Evolutionary conservation across 2,888 invertebrate genomes (phyloP).

Genomic region (Chloroclysta siterata): DNA sequence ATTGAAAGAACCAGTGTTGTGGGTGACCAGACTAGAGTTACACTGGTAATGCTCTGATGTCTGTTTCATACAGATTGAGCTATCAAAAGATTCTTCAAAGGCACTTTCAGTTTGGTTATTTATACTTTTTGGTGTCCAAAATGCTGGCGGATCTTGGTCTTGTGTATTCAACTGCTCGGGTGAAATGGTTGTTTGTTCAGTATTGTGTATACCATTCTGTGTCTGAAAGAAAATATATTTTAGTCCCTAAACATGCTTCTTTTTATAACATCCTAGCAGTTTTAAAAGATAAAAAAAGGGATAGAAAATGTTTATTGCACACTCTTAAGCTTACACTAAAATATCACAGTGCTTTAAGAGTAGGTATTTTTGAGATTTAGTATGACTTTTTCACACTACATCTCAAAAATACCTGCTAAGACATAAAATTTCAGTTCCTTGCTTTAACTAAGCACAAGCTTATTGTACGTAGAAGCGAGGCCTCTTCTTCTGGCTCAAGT

Average conservation of each 20-base stretch:
- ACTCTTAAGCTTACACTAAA: too few relatives aligned
- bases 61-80: background rate
- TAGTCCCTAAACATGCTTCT: background rate
- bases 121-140: background rate
- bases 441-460: too few relatives aligned
- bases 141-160: background rate
- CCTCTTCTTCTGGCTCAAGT: too few relatives aligned
- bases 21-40: slow-evolving; percentile 13
- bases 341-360: too few relatives aligned
- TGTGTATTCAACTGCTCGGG: background rate
- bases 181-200: background rate
- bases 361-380: too few relatives aligned
- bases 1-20: slow-evolving; percentile 5
- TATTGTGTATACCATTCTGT: background rate
- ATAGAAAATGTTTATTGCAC: too few relatives aligned
- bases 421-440: too few relatives aligned
- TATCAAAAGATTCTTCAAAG: background rate
- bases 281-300: too few relatives aligned
- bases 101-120: background rate
- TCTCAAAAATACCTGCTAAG: too few relatives aligned
- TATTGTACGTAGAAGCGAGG: too few relatives aligned
- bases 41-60: background rate
- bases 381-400: too few relatives aligned
- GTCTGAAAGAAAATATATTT: background rate
- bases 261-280: background rate